Base-by-base conservation (phyloP, 2,888 invertebrate genomes). In the Lacanobia wlatinum region DNA sequence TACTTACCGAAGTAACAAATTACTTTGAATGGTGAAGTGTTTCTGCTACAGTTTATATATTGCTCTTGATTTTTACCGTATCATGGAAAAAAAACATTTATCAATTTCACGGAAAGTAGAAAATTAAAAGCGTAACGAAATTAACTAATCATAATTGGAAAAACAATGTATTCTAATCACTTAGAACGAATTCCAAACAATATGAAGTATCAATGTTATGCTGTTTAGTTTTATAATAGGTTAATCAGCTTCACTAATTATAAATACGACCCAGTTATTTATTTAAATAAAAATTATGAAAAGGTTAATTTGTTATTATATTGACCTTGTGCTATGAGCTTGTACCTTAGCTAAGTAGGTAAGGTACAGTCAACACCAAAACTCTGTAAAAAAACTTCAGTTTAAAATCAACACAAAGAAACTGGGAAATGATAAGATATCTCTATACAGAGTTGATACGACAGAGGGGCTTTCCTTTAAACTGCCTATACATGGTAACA, bases 1-100 rank as follows among this genome's bases (percentile, higher is more conserved):
- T 50, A 68, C 66, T 52, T 50, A 68, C 66, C n/a, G 7, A 16
- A 40, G 40, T 50, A 48, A 48, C 1, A 38, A 63, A 68, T 16
- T 50, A 52, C 38, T 28, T 65, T 16, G 2, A 40, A 66, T 16
- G 10, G 23, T 16, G 2, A 28, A 28, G 12, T 28, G 0, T 28
- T n/a, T 10, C 38, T 66, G n/a, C n/a, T 28, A 16, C 40, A 66
- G 0, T 23, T 68, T 68, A 52, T 68, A 52, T 68, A 68, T 50
- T 50, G 12, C 16, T 66, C 14, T 16, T 1, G 16, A 68, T 66
- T 40, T 40, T 40, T 23, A 7, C 52, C 68, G 23, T 52, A 65
- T 50, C 21, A 16, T 50, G 34, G 48, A 65, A 40, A 18, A n/a
- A 60, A 60, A 43, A 16, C 0, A 23, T 16, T 9, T 43, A 43